These are phyloP conservation scores for Ailuropoda melanoleuca DNA, from an alignment of 2,113 vertebrate genomes.

Conservation along the genomic window DNA sequence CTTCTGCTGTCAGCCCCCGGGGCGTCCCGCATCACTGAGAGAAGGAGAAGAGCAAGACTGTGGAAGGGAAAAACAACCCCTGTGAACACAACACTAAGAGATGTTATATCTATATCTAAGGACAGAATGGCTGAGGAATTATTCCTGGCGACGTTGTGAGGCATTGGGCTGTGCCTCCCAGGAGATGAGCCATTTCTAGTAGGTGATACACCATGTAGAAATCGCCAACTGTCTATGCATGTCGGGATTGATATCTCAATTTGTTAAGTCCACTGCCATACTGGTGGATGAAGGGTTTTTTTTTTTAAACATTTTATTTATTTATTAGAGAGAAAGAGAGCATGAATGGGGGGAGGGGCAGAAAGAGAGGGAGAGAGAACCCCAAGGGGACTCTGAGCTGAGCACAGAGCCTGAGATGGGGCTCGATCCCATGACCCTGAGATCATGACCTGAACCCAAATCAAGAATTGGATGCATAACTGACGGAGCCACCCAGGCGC, in stretches of 20 bases:
- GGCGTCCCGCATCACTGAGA: background rate
- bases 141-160: background rate
- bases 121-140: background rate
- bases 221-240: background rate
- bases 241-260: background rate
- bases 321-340: background rate
- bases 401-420: background rate
- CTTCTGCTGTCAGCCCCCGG: background rate
- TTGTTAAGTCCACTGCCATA: background rate
- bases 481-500: rapidly evolving
- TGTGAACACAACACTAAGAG: background rate
- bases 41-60: background rate
- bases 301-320: background rate
- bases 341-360: background rate
- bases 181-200: background rate
- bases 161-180: too few species aligned
- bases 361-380: background rate
- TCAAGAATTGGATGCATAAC: background rate
- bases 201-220: background rate
- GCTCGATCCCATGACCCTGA: background rate
- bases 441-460: background rate
- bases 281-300: background rate
- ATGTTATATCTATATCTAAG: background rate
- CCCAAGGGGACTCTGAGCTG: background rate
- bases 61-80: background rate